These are phyloP conservation scores for Axis porcinus DNA, from an alignment of 2,113 vertebrate species.

Conservation along the genomic window DNA sequence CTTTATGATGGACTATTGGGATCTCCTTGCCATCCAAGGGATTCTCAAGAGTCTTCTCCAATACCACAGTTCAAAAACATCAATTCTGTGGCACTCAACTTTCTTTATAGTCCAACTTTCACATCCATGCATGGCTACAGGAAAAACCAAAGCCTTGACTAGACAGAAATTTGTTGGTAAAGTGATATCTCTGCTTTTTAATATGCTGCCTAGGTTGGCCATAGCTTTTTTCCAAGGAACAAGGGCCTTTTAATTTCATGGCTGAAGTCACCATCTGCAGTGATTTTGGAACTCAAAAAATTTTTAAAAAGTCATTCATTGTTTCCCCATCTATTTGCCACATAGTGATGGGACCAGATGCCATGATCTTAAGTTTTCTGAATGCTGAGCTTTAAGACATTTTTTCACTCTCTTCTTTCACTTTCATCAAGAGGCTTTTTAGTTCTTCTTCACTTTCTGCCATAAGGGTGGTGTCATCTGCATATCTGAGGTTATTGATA, in stretches of 20 bases:
- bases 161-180: neutral
- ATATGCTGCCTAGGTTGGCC: neutral
- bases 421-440: neutral
- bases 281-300: neutral
- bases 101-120: neutral
- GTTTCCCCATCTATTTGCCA: neutral
- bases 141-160: neutral
- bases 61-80: neutral
- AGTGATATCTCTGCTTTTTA: neutral
- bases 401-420: neutral
- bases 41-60: neutral
- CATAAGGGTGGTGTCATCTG: neutral
- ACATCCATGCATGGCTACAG: neutral
- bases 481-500: neutral
- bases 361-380: neutral
- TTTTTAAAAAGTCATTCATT: neutral
- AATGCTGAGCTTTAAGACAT: neutral
- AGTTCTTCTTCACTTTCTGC: neutral
- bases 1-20: neutral
- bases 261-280: neutral
- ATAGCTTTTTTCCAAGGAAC: neutral
- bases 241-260: neutral
- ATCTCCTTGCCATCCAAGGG: neutral
- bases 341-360: neutral
- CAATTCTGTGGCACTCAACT: neutral